Evolutionary conservation across 2,797 vertebrate species (phyloP).

Genomic region (Heterohyrax brucei): DNA sequence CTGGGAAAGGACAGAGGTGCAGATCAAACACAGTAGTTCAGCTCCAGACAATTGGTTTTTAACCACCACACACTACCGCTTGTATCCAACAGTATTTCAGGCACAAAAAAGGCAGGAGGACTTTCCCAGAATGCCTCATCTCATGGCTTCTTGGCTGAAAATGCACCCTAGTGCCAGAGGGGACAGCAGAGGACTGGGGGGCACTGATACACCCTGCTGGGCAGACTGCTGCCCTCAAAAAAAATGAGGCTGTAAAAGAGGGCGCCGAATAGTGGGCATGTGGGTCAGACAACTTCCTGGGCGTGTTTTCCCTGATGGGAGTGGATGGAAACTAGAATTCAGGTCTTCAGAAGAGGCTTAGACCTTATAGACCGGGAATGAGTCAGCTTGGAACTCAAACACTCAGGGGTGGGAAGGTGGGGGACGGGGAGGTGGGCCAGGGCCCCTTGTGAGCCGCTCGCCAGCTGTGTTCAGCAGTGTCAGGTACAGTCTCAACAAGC

Average conservation of each 20-base stretch:
- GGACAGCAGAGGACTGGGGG: background rate
- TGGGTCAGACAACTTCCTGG: background rate
- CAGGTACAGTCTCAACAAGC: slow-evolving; percentile 16
- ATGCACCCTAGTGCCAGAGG: background rate
- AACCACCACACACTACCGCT: background rate
- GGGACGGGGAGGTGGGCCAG: background rate
- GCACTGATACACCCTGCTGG: background rate
- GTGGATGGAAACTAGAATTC: background rate
- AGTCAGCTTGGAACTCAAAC: background rate
- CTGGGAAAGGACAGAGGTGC: too few species aligned
- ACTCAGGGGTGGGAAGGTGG: too few species aligned
- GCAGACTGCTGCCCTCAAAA: too few species aligned
- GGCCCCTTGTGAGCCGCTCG: background rate
- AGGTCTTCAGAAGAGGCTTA: background rate
- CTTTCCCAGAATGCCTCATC: background rate
- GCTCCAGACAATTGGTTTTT: background rate
- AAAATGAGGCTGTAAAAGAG: background rate
- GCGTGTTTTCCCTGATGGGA: background rate
- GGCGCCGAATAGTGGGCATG: background rate
- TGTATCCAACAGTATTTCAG: background rate
- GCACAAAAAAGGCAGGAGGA: too few species aligned
- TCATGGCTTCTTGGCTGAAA: background rate
- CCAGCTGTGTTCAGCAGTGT: background rate
- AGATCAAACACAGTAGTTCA: background rate
- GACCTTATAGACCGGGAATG: background rate